Evolutionary conservation across 1,140 invertebrate species (phyloP).

Genomic region (Choristoneura fumiferana): DNA sequence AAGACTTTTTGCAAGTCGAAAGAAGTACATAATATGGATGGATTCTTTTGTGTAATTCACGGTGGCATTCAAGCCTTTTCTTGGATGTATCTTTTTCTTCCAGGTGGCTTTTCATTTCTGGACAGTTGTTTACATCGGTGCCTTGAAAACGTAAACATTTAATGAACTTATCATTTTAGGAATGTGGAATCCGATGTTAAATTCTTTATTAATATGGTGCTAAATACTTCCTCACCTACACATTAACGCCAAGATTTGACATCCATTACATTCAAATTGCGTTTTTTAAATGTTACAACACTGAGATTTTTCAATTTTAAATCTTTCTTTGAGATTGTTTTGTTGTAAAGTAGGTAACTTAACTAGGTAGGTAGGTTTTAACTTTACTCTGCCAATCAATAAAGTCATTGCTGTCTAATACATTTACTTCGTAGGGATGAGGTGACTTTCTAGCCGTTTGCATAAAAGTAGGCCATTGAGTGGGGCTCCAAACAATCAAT

Average conservation of each 20-base stretch:
- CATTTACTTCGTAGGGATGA: slow-evolving; percentile 22
- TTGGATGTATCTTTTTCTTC: slow-evolving; percentile 23
- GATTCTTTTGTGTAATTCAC: slow-evolving; percentile 21
- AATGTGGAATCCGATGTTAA: neutral
- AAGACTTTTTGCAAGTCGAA: slow-evolving; percentile 41
- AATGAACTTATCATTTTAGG: neutral
- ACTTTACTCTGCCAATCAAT: too few species aligned
- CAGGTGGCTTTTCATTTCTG: neutral
- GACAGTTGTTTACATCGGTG: too few species aligned
- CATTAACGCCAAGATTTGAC: too few species aligned
- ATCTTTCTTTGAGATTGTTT: too few species aligned
- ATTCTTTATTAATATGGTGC: neutral
- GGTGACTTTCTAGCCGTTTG: slow-evolving; percentile 21
- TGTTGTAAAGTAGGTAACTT: too few species aligned
- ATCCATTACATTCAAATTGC: too few species aligned
- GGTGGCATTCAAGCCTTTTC: neutral
- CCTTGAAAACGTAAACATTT: neutral
- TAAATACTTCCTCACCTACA: neutral
- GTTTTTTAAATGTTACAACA: too few species aligned
- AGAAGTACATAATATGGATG: slow-evolving; percentile 22
- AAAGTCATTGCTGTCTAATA: slow-evolving; percentile 1
- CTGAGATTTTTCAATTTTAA: too few species aligned
- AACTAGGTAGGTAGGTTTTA: too few species aligned
- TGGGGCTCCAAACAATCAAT: slow-evolving; percentile 25
- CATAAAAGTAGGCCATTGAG: slow-evolving; percentile 22